These are phyloP conservation scores for Bufo bufo DNA, from an alignment of 2,113 vertebrate genomes.

Conservation along the genomic window DNA sequence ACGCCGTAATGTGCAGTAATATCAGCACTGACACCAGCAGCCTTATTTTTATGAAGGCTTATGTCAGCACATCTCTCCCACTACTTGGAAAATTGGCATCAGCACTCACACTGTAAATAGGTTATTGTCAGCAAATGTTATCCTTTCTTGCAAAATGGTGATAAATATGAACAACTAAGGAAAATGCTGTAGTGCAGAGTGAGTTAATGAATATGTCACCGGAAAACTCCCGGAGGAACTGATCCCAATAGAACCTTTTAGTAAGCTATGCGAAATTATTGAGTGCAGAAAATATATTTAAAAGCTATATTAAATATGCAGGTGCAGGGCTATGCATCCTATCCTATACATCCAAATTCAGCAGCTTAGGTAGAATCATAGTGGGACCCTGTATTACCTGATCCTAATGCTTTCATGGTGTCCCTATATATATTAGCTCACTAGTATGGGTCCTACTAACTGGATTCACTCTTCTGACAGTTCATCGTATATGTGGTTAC, in stretches of 20 bases:
- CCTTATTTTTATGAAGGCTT: constrained; percentile 41
- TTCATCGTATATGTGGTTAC: too few relatives aligned
- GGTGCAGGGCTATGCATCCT: neutral
- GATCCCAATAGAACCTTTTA: neutral
- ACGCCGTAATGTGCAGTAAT: constrained; percentile 24
- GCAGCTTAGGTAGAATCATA: too few relatives aligned
- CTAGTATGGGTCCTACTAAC: too few relatives aligned
- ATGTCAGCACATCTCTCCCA: constrained; percentile 44
- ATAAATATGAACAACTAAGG: constrained; percentile 22
- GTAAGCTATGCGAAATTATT: neutral
- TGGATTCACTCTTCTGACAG: too few relatives aligned
- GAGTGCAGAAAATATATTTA: neutral
- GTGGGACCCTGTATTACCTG: too few relatives aligned
- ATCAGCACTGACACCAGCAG: constrained; percentile 32
- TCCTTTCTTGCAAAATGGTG: constrained; percentile 29
- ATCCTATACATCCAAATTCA: too few relatives aligned
- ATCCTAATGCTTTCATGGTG: too few relatives aligned
- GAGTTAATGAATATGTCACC: neutral
- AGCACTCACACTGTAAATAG: constrained; percentile 40
- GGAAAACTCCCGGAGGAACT: neutral
- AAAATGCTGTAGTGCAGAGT: constrained; percentile 23
- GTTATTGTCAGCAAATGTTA: constrained; percentile 46
- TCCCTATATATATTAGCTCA: too few relatives aligned
- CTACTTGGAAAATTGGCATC: constrained; percentile 24
- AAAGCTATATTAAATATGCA: neutral